These are phyloP conservation scores for Alethe diademata DNA, from an alignment of 2,113 vertebrate species.

Conservation along the genomic window DNA sequence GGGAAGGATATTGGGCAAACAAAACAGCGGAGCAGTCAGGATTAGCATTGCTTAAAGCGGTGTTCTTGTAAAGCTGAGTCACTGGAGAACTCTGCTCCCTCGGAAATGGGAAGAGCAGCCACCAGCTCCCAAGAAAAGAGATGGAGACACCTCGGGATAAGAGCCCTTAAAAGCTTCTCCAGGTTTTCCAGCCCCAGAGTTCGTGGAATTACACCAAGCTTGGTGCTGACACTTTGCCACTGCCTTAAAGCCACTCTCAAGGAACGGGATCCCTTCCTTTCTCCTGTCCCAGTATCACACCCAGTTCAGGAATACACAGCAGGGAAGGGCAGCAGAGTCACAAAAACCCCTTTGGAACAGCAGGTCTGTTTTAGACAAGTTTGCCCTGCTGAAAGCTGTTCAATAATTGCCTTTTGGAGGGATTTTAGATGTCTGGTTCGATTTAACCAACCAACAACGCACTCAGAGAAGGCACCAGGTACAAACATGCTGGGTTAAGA, in stretches of 20 bases:
- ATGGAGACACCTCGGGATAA: not conserved
- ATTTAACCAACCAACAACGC: accelerated
- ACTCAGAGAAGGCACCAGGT: not conserved
- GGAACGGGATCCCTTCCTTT: not conserved
- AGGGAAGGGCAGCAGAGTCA: not conserved
- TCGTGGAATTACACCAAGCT: not conserved
- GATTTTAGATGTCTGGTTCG: not conserved
- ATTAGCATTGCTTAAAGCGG: not conserved
- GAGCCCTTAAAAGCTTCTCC: not conserved
- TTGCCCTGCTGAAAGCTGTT: not conserved
- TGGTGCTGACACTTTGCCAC: not conserved
- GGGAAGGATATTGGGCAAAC: conserved; percentile 29
- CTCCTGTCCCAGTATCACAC: not conserved
- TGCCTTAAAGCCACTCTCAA: not conserved
- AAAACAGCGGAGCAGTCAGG: not conserved
- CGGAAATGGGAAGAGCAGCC: not conserved
- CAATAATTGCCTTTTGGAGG: not conserved
- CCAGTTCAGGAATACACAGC: accelerated
- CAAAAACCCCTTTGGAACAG: not conserved
- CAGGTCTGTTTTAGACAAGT: not conserved
- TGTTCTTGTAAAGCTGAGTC: conserved; percentile 46
- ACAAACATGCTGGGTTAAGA: not conserved
- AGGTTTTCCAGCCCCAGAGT: not conserved
- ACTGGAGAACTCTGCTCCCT: not conserved
- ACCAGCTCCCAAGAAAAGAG: not conserved